Conservation (phyloP, 2,113 vertebrate genomes). For the Bos taurus region DNA sequence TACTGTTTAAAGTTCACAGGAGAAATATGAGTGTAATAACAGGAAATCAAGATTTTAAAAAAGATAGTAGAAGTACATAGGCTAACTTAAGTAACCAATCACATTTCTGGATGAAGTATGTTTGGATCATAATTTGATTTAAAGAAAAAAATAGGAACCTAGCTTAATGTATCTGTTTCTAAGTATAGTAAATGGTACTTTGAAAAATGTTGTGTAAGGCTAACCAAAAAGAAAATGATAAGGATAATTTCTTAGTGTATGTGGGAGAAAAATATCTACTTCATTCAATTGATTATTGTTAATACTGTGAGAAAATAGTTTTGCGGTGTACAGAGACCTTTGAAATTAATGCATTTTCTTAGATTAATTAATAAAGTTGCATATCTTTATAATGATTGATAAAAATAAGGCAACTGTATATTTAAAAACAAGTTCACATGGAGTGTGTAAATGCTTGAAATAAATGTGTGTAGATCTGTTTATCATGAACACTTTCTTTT, state of each 20-base stretch:
- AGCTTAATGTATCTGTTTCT: constrained; percentile 38
- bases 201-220: not conserved
- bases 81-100: constrained; percentile 58
- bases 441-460: not conserved
- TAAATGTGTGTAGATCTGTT: not conserved
- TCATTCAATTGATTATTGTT: not conserved
- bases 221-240: constrained; percentile 32
- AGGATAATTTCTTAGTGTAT: constrained; percentile 20
- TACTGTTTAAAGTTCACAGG: constrained; percentile 71
- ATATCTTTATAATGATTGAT: not conserved
- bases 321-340: not conserved
- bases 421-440: constrained; percentile 11
- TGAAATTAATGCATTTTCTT: not conserved
- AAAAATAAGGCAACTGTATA: not conserved
- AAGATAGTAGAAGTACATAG: constrained; percentile 41
- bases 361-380: not conserved
- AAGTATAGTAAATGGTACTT: constrained; percentile 18
- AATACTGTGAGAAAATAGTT: constrained; percentile 16
- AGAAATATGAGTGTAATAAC: constrained; percentile 42
- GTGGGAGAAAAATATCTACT: not conserved
- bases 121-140: constrained; percentile 69
- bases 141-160: constrained; percentile 26
- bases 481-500: not conserved
- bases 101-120: constrained; percentile 45
- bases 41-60: constrained; percentile 65